Percentiles rank a stretch among this genome's conserved stretches.
phyloP scores from a whole-genome alignment of 2,888 invertebrate species.

The Gymnocheta viridis region DNA sequence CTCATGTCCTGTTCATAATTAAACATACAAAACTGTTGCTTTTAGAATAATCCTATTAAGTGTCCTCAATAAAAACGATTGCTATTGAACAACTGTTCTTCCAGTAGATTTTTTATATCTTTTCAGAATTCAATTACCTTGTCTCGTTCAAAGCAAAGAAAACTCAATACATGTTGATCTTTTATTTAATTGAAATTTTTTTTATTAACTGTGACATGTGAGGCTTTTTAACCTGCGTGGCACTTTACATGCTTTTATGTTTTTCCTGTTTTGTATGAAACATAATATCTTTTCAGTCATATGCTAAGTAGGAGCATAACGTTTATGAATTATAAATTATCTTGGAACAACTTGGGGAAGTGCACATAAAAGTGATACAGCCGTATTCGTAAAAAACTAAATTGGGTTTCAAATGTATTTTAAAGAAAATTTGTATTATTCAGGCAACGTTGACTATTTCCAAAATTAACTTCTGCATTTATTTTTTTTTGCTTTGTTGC shows the following conservation, averaged over 20 bases:
- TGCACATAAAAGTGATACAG: too few relatives aligned
- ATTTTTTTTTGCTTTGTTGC: too few relatives aligned
- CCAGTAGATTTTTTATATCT: background rate
- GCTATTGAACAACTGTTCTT: background rate
- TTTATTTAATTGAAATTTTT: background rate
- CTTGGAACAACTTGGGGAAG: too few relatives aligned
- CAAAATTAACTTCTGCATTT: too few relatives aligned
- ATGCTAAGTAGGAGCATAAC: too few relatives aligned
- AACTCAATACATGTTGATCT: conserved; percentile 20
- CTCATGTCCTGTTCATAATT: conserved; percentile 9
- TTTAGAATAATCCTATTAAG: conserved; percentile 7
- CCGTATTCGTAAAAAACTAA: too few relatives aligned
- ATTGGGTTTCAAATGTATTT: too few relatives aligned
- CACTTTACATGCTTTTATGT: background rate
- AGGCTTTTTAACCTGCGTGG: background rate
- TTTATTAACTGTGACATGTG: background rate
- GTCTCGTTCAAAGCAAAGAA: background rate
- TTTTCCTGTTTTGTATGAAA: background rate
- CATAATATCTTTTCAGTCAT: too few relatives aligned
- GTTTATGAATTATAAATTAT: too few relatives aligned
- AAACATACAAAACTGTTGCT: background rate
- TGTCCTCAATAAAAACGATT: background rate
- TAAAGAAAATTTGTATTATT: too few relatives aligned
- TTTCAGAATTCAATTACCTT: conserved; percentile 18
- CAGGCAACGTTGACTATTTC: too few relatives aligned